Conservation (phyloP, 1,140 invertebrate genomes). For the Ooceraea biroi region DNA sequence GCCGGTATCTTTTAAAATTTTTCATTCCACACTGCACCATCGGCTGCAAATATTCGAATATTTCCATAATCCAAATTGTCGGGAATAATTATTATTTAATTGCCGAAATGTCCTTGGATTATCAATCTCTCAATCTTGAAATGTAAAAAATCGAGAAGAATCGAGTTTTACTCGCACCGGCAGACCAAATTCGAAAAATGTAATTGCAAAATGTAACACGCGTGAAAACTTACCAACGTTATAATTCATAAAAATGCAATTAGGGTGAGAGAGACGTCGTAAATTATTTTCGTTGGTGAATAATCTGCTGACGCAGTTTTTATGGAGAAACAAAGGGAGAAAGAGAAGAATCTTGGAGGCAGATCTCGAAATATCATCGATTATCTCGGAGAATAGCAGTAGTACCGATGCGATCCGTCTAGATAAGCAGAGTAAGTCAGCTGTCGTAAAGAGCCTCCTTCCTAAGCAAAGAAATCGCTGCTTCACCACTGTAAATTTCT, state of each 20-base stretch:
- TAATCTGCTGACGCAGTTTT: slow-evolving; percentile 21
- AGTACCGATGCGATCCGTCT: slow-evolving; percentile 3
- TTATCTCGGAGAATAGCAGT: slow-evolving; percentile 10
- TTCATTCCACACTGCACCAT: slow-evolving; percentile 3
- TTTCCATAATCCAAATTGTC: slow-evolving; percentile 38
- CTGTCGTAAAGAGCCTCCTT: slow-evolving; percentile 1
- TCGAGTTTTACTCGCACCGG: no score
- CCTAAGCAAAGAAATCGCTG: not conserved
- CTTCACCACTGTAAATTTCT: slow-evolving; percentile 9
- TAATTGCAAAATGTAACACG: no score
- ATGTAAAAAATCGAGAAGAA: no score
- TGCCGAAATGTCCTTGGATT: no score
- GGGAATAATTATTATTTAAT: slow-evolving; percentile 19
- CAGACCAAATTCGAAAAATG: no score
- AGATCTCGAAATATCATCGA: slow-evolving; percentile 22
- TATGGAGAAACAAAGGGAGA: not conserved
- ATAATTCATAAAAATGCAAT: no score
- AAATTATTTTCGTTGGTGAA: no score
- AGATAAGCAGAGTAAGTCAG: slow-evolving; percentile 36
- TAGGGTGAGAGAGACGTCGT: no score
- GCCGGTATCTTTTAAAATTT: slow-evolving; percentile 7
- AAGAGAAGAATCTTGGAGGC: not conserved
- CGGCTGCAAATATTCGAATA: slow-evolving; percentile 18
- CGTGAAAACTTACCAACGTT: no score
- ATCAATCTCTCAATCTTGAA: no score